A percentile compares a stretch with the other conserved stretches of the same genome.
These are phyloP conservation scores for Daubentonia madagascariensis DNA, from an alignment of 2,113 vertebrate genomes.

Conservation along the genomic window DNA sequence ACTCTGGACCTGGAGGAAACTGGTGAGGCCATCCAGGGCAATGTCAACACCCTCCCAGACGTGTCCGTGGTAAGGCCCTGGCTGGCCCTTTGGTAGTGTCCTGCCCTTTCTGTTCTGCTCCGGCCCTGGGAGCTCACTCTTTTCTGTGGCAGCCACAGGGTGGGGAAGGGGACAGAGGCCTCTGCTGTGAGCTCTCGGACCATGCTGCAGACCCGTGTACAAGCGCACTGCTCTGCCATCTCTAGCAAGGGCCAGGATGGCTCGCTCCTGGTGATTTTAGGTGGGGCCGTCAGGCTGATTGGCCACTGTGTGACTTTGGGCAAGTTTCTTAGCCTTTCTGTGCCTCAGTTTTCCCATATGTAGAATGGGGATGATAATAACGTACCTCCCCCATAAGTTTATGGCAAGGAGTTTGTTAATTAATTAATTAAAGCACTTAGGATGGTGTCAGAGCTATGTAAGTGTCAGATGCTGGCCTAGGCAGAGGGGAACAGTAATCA, in stretches of 20 bases:
- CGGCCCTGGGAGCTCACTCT: neutral
- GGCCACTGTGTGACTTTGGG: neutral
- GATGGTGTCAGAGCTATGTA: neutral
- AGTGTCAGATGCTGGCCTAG: neutral
- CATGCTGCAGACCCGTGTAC: no score
- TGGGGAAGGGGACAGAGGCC: neutral
- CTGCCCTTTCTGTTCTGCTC: neutral
- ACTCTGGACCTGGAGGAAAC: constrained; percentile 88
- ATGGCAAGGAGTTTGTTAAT: no score
- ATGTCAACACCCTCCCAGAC: constrained; percentile 88
- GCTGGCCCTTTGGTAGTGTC: neutral
- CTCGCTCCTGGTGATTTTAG: neutral
- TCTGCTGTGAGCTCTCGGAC: neutral
- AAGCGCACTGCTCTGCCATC: rapidly evolving
- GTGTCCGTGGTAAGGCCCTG: constrained; percentile 93
- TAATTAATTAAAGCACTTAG: neutral
- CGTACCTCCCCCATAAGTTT: neutral
- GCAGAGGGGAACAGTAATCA: rapidly evolving
- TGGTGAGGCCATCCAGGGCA: constrained; percentile 83
- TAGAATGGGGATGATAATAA: neutral
- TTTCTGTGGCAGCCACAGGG: neutral
- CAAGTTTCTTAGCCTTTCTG: neutral
- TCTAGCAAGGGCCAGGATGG: rapidly evolving
- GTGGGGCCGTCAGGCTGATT: neutral
- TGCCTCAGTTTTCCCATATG: neutral